Percentiles rank a stretch among this genome's conserved stretches.
phyloP scores from a whole-genome alignment of 2,797 vertebrate species.

The Setipinna tenuifilis region DNA sequence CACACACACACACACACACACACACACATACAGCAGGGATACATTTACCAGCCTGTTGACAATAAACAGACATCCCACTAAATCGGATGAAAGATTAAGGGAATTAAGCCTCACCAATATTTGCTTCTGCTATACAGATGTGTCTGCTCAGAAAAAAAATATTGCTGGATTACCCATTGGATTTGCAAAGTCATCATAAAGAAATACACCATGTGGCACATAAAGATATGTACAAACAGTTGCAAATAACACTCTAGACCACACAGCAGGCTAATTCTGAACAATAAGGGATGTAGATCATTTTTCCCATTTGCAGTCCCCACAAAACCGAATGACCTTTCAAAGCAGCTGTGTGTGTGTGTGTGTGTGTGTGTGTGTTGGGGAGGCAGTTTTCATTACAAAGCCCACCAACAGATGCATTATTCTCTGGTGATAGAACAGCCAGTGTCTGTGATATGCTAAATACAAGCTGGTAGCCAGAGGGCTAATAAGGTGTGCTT shows the following conservation, averaged over 20 bases:
- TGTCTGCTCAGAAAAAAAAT: slow-evolving; percentile 34
- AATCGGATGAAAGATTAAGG: slow-evolving; percentile 67
- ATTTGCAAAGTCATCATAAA: not conserved
- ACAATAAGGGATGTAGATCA: not conserved
- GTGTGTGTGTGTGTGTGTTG: not conserved
- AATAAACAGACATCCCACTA: slow-evolving; percentile 45
- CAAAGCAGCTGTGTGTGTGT: not conserved
- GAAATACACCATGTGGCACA: slow-evolving; percentile 8
- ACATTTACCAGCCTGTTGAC: slow-evolving; percentile 36
- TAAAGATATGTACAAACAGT: slow-evolving; percentile 31
- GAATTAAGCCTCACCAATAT: slow-evolving; percentile 53
- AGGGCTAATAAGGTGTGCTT: not conserved
- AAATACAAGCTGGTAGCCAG: not conserved
- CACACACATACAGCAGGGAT: not conserved
- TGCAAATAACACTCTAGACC: slow-evolving; percentile 26
- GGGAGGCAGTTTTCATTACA: not conserved
- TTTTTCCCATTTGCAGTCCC: not conserved
- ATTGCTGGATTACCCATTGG: slow-evolving; percentile 34
- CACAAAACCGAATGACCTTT: not conserved
- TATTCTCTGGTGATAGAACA: not conserved
- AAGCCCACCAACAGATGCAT: not conserved
- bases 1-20: too few relatives aligned
- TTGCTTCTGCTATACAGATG: slow-evolving; percentile 49
- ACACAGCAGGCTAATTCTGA: not conserved
- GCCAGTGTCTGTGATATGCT: not conserved